Evolutionary conservation across 2,797 vertebrate genomes (phyloP).

Genomic region (Lacerta bilineata): DNA sequence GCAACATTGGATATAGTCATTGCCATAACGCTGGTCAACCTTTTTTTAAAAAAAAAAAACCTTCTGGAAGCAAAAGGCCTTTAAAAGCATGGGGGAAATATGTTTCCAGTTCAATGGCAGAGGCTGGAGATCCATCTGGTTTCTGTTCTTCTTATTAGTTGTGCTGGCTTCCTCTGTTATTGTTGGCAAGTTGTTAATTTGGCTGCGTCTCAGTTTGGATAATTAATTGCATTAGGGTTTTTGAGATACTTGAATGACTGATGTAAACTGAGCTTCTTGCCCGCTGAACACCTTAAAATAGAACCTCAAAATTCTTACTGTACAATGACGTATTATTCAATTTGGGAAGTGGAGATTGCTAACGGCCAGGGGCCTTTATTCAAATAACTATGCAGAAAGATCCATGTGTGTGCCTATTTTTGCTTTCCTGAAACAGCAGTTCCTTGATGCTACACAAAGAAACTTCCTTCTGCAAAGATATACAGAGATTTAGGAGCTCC

Average conservation of each 20-base stretch:
- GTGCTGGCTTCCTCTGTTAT: conserved; percentile 37
- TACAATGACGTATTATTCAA: conserved; percentile 65
- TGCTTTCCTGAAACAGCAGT: conserved; percentile 9
- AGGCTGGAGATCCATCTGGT: conserved; percentile 41
- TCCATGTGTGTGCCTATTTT: neutral
- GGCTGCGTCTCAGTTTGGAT: conserved; percentile 61
- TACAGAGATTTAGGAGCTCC: neutral
- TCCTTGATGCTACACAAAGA: neutral
- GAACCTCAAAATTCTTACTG: conserved; percentile 50
- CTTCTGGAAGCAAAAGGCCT: conserved; percentile 49
- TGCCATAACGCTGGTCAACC: neutral
- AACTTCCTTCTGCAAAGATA: neutral
- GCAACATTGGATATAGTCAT: neutral
- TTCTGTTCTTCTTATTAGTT: conserved; percentile 59
- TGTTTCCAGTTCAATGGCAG: conserved; percentile 23
- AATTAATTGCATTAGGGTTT: conserved; percentile 40
- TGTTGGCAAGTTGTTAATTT: conserved; percentile 63
- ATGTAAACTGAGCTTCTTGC: conserved; percentile 63
- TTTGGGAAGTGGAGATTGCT: conserved; percentile 54
- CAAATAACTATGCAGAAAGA: neutral
- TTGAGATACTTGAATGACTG: conserved; percentile 27
- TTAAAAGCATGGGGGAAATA: conserved; percentile 35
- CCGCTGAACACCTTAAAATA: conserved; percentile 63
- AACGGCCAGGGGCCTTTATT: neutral
- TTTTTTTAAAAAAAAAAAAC: neutral